A percentile compares a stretch with the other conserved stretches of the same genome.
phyloP scores from a whole-genome alignment of 2,797 vertebrate species.

The Gobionotothen gibberifrons region DNA sequence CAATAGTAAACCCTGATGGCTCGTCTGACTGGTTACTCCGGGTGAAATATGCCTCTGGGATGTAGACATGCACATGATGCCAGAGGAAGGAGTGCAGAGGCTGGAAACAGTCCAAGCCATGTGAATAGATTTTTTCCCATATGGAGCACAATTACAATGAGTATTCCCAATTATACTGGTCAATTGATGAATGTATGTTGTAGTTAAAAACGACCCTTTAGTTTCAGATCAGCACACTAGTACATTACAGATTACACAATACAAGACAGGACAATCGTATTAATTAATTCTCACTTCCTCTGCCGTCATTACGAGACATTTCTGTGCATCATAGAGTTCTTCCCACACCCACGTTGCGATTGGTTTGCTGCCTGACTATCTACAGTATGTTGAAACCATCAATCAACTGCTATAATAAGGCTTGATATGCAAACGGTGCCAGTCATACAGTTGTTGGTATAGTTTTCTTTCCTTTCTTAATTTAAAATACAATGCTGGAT shows the following conservation, averaged over 20 bases:
- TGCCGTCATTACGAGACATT: neutral
- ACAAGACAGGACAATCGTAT: neutral
- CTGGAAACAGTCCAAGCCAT: conserved; percentile 39
- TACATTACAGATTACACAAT: neutral
- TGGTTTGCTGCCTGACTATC: neutral
- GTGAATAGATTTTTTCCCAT: conserved; percentile 32
- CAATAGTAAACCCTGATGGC: conserved; percentile 53
- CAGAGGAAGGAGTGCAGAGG: conserved; percentile 36
- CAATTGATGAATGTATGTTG: neutral
- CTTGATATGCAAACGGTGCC: neutral
- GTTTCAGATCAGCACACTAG: neutral
- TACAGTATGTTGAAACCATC: conserved; percentile 7
- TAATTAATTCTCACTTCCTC: neutral
- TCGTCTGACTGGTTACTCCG: conserved; percentile 60
- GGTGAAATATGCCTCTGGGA: conserved; percentile 62
- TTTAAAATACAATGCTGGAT: conserved; percentile 28
- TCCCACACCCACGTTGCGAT: neutral
- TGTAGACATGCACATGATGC: conserved; percentile 29
- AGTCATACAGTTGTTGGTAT: neutral
- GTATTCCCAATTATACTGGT: neutral
- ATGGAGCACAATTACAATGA: conserved; percentile 5
- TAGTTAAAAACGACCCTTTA: neutral
- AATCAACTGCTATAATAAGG: conserved; percentile 10
- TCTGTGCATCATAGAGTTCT: neutral
- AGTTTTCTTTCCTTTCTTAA: conserved; percentile 16